These are phyloP conservation scores for Poecilia picta DNA, from an alignment of 2,797 vertebrate genomes.

Conservation along the genomic window DNA sequence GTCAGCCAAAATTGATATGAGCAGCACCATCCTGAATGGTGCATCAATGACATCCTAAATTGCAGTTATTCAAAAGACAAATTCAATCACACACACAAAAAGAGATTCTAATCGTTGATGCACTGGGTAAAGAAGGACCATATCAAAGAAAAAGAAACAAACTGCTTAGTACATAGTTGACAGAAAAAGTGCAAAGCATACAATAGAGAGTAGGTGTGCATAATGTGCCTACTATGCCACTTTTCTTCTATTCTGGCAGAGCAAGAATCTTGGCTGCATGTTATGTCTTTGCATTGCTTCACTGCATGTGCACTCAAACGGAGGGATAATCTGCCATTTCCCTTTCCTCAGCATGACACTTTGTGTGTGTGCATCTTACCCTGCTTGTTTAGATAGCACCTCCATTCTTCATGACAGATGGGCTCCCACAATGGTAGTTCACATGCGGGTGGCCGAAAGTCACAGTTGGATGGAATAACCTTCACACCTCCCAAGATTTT, in stretches of 20 bases:
- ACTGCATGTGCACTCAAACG: conserved; percentile 45
- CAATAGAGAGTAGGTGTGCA: not conserved
- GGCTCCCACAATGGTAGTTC: conserved; percentile 62
- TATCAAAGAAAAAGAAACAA: not conserved
- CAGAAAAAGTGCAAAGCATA: not conserved
- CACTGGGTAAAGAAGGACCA: not conserved
- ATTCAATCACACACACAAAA: not conserved
- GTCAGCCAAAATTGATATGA: not conserved
- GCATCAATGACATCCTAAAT: not conserved
- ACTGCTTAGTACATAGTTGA: not conserved
- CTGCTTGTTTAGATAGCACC: conserved; percentile 54
- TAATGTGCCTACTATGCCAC: conserved; percentile 27
- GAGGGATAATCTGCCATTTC: conserved; percentile 68
- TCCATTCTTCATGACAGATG: conserved; percentile 73
- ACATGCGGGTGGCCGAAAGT: conserved; percentile 59
- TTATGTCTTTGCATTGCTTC: conserved; percentile 56
- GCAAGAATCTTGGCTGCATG: conserved; percentile 40
- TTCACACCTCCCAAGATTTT: conserved; percentile 60
- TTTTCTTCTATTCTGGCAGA: conserved; percentile 43
- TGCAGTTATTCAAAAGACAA: not conserved
- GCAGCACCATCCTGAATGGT: not conserved
- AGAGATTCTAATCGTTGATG: not conserved
- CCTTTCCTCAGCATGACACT: conserved; percentile 60
- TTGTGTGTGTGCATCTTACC: conserved; percentile 34
- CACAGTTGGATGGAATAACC: conserved; percentile 70